Evolutionary conservation across 2,888 invertebrate genomes (phyloP).

Genomic region (Torymus aiolomorphi): DNA sequence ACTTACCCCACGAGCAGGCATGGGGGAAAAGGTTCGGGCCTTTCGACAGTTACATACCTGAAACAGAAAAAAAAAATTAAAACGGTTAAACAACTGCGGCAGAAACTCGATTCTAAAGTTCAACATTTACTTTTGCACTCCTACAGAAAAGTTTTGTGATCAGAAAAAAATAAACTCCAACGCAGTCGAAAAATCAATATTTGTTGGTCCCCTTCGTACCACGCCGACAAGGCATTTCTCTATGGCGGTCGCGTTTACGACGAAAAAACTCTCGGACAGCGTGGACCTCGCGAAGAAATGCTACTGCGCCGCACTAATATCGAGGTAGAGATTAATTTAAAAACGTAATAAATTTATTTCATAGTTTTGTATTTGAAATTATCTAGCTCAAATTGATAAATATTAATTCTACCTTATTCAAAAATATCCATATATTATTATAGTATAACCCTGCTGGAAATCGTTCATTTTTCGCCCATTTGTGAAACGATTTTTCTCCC

Average conservation of each 20-base stretch:
- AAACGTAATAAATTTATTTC: no score
- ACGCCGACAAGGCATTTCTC: neutral
- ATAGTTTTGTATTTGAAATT: no score
- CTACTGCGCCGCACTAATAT: no score
- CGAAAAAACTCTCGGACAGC: no score
- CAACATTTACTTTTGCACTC: slow-evolving; percentile 35
- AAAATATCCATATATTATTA: no score
- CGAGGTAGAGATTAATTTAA: no score
- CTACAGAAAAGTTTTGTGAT: slow-evolving; percentile 33
- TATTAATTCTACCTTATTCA: no score
- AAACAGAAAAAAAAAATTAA: slow-evolving; percentile 34
- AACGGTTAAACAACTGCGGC: slow-evolving; percentile 28
- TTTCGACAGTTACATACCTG: slow-evolving; percentile 22
- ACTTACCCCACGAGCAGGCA: slow-evolving; percentile 9
- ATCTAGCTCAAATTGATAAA: no score
- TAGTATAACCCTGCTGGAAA: no score
- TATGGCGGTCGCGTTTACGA: neutral
- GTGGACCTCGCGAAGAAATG: no score
- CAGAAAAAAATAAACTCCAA: slow-evolving; percentile 29
- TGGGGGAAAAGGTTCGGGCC: neutral
- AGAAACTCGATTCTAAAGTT: slow-evolving; percentile 37
- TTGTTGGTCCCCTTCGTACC: slow-evolving; percentile 16
- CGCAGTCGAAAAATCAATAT: slow-evolving; percentile 41
- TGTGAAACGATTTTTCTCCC: no score
- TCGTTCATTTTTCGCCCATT: no score